These are phyloP conservation scores for Mohoua ochrocephala DNA, from an alignment of 2,113 vertebrate species.

Conservation along the genomic window DNA sequence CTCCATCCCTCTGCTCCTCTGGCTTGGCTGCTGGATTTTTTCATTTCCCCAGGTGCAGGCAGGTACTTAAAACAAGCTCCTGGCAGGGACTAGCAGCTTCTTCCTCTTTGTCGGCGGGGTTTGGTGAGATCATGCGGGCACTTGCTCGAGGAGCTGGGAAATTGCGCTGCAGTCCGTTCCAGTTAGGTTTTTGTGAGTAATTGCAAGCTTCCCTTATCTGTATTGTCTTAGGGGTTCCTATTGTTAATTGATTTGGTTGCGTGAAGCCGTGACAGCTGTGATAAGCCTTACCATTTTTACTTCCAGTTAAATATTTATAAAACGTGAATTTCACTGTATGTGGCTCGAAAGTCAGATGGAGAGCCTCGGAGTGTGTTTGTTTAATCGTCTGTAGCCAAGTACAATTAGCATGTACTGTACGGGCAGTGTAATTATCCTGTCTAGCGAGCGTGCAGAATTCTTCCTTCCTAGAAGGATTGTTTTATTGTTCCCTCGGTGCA, in stretches of 20 bases:
- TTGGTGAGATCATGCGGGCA: neutral
- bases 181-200: neutral
- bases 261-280: neutral
- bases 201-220: neutral
- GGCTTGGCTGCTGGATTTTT: neutral
- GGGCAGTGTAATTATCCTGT: neutral
- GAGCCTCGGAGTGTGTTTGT: neutral
- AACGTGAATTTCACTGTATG: neutral
- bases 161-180: neutral
- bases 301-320: neutral
- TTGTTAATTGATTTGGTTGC: neutral
- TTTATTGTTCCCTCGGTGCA: neutral
- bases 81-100: neutral
- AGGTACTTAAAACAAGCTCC: neutral
- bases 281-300: neutral
- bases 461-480: neutral
- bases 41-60: neutral
- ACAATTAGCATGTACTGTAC: neutral
- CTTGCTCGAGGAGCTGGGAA: neutral
- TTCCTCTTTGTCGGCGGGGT: neutral
- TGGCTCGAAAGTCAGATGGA: neutral
- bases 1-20: neutral
- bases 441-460: neutral
- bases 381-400: slow-evolving; percentile 2
- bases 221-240: neutral